Evolutionary conservation across 1,140 invertebrate species (phyloP).

Genomic region (Drosophila novamexicana): DNA sequence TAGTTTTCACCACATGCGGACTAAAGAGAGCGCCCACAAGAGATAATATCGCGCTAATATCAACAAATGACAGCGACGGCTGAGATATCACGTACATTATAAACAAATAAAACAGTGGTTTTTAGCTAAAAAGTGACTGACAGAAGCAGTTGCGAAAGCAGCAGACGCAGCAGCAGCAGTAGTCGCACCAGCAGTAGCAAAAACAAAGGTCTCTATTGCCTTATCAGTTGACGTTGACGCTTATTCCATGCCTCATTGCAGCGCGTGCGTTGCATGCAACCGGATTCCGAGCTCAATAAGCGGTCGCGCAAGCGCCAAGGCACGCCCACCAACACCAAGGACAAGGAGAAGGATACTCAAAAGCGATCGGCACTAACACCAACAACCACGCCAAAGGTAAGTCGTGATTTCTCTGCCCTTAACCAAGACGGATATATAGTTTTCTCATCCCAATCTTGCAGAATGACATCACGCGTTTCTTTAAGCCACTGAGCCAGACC

Average conservation of each 20-base stretch:
- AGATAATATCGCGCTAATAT: conserved; percentile 65
- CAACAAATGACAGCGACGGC: conserved; percentile 54
- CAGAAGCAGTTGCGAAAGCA: conserved; percentile 52
- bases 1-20: background rate
- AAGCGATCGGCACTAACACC: background rate
- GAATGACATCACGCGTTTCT: conserved; percentile 72
- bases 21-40: conserved; percentile 15
- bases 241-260: conserved; percentile 36
- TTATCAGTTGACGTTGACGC: conserved; percentile 33
- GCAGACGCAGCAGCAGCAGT: background rate
- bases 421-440: no score
- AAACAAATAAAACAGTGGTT: conserved; percentile 81
- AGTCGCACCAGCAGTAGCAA: conserved; percentile 36
- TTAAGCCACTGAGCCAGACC: conserved; percentile 45
- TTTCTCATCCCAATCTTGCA: background rate
- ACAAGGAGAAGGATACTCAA: conserved; percentile 27
- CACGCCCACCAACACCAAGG: conserved; percentile 51
- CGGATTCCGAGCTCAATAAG: conserved; percentile 66
- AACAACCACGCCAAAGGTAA: conserved; percentile 51
- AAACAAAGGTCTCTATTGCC: conserved; percentile 22
- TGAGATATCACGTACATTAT: conserved; percentile 72
- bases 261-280: conserved; percentile 72
- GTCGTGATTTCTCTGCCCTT: background rate
- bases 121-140: conserved; percentile 72
- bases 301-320: conserved; percentile 48